A percentile compares a stretch with the other conserved stretches of the same genome.
Evolutionary conservation across 37 sponge, comb jelly and placozoan genomes (phyloP).

Genomic region (Petrosia ficiformis): DNA sequence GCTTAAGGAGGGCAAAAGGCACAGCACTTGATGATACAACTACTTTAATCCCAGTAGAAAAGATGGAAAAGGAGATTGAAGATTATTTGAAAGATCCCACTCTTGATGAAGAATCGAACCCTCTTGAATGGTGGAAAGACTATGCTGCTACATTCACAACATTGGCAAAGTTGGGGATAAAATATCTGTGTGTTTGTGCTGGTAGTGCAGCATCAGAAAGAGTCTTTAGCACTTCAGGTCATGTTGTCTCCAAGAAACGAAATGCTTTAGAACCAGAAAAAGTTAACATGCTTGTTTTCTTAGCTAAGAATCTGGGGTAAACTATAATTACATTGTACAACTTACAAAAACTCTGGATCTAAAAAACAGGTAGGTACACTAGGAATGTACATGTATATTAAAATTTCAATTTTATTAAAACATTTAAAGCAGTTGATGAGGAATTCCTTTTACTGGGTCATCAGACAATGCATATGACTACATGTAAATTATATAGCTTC

Average conservation of each 20-base stretch:
- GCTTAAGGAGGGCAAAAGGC: background rate
- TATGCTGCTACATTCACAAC: background rate
- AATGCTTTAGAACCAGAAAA: conserved; percentile 6
- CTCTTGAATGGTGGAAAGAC: conserved; percentile 22
- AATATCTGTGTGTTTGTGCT: conserved; percentile 14
- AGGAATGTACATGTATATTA: too few relatives aligned
- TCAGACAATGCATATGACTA: too few relatives aligned
- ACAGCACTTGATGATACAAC: background rate
- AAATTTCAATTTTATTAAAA: too few relatives aligned
- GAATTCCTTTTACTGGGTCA: too few relatives aligned
- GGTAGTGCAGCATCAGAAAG: conserved; percentile 11
- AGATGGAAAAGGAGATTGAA: background rate
- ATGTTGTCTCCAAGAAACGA: conserved; percentile 4
- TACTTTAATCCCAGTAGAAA: background rate
- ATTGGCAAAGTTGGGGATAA: conserved; percentile 1
- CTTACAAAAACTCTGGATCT: too few relatives aligned
- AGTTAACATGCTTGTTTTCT: conserved; percentile 16
- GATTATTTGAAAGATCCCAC: background rate
- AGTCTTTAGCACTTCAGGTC: conserved; percentile 20
- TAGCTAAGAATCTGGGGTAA: background rate
- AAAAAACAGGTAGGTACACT: too few relatives aligned
- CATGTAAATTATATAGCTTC: too few relatives aligned
- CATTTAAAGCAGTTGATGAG: too few relatives aligned
- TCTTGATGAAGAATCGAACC: conserved; percentile 17
- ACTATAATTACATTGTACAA: too few relatives aligned